A percentile compares a stretch with the other conserved stretches of the same genome.
Conservation (phyloP, 2,797 vertebrate species). For the Pipistrellus pipistrellus region DNA sequence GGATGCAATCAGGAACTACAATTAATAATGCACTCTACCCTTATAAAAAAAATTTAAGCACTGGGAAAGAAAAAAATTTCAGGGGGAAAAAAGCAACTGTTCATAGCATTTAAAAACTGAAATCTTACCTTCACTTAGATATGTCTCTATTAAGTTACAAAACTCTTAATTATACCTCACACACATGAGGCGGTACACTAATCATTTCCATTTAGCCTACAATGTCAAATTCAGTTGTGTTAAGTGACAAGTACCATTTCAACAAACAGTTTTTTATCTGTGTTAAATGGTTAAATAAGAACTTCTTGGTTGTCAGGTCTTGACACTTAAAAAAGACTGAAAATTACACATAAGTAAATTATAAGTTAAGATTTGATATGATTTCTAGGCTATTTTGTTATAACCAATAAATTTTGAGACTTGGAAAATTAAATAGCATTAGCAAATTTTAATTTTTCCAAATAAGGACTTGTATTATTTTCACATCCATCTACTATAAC, state of each 20-base stretch:
- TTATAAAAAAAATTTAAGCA: slow-evolving; percentile 46
- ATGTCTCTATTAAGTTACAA: slow-evolving; percentile 55
- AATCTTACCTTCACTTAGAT: slow-evolving; percentile 48
- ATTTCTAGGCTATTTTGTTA: slow-evolving; percentile 58
- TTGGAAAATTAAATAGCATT: slow-evolving; percentile 17
- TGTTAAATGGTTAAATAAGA: slow-evolving; percentile 21
- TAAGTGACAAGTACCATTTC: not conserved
- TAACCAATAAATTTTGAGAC: slow-evolving; percentile 38
- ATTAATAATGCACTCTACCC: not conserved
- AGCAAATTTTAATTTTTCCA: slow-evolving; percentile 60
- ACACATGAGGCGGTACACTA: not conserved
- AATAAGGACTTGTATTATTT: slow-evolving; percentile 8
- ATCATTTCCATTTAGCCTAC: slow-evolving; percentile 22
- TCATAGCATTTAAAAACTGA: slow-evolving; percentile 52
- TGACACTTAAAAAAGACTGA: slow-evolving; percentile 47
- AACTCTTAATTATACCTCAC: not conserved
- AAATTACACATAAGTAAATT: slow-evolving; percentile 48
- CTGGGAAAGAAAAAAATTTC: not conserved
- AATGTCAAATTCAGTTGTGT: slow-evolving; percentile 13
- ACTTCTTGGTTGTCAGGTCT: not conserved
- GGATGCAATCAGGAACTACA: slow-evolving; percentile 9
- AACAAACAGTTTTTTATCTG: not conserved
- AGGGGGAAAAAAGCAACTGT: slow-evolving; percentile 25
- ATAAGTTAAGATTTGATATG: slow-evolving; percentile 46
- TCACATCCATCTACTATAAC: not conserved